phyloP scores from a whole-genome alignment of 2,888 invertebrate species.

The Capitulum mitella region DNA sequence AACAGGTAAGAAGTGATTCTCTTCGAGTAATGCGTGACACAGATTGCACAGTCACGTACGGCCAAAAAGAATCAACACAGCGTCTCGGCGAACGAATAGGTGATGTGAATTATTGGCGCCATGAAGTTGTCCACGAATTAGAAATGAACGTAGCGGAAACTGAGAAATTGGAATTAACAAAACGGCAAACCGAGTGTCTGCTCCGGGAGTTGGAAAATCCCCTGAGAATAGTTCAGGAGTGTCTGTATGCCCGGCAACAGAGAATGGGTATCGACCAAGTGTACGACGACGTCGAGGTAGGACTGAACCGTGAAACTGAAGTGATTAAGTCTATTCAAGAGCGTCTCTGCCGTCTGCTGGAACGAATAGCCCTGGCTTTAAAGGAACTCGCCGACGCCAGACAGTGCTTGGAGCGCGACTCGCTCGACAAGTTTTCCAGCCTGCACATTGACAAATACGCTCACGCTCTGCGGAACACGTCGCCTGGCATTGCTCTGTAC shows the following conservation, averaged over 20 bases:
- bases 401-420: conserved; percentile 81
- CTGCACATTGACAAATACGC: conserved; percentile 77
- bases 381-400: conserved; percentile 39
- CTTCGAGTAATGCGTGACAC: conserved; percentile 7
- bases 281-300: conserved; percentile 81
- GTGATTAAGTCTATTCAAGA: conserved; percentile 70
- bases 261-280: conserved; percentile 71
- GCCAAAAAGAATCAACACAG: conserved; percentile 74
- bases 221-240: background rate
- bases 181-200: conserved; percentile 78
- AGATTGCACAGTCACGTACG: background rate
- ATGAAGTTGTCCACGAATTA: conserved; percentile 50
- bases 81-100: conserved; percentile 83
- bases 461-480: conserved; percentile 73
- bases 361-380: conserved; percentile 46
- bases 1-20: background rate
- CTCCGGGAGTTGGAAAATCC: conserved; percentile 53
- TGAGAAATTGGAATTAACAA: conserved; percentile 59
- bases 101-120: conserved; percentile 88
- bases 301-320: conserved; percentile 74
- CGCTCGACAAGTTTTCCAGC: conserved; percentile 79
- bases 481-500: conserved; percentile 73
- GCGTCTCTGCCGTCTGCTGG: conserved; percentile 63
- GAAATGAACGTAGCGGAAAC: conserved; percentile 77
- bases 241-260: background rate